Evolutionary conservation across 2,797 vertebrate species (phyloP), one percentile per base, ranked within the genome.

Genomic region (Galaxias olidus): DNA sequence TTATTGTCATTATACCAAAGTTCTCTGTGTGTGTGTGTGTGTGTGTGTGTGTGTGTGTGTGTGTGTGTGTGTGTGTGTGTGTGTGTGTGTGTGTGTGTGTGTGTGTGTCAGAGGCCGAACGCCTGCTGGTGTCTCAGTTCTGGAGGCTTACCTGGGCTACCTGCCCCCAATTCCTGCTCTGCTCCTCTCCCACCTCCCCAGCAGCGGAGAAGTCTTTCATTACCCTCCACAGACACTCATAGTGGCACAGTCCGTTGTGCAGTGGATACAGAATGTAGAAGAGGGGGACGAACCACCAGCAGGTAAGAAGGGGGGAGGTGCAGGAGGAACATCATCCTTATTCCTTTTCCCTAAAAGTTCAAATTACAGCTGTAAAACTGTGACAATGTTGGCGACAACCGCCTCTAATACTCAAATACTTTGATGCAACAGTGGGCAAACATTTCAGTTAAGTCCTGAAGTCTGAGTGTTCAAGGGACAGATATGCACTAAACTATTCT

Each of bases 221-320:
- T 97, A 94, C 75, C 93, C 96, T 4, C 64, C 93, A 50, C 89
- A 86, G 43, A 78, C 82, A 19, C 42, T 91, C 20, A 52, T 98
- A 13, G 82, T 73, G 17, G 87, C 92, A 57, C n/a, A 47, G 0
- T 90, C 87, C 52, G 54, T 98, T 69, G 84, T 93, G 15, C 77
- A 79, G 60, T 98, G 97, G 97, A 83, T 98, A 69, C 83, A 91
- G 80, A 90, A 77, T 64, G 74, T 96, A 0, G 85, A 94, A 78
- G 88, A 81, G 0, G 88, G 91, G 47, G 64, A 76, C 1, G 93
- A 94, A 77, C 69, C 85, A 60, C 91, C 90, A 45, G 93, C 91
- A 88, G 92, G 97, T 97, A 85, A 92, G 89, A 12, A 9, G 14
- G 14, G 58, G 44, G n/a, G 10, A 19, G 11, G 41, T 0, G 9